These are phyloP conservation scores for Seriola aureovittata DNA, from an alignment of 2,113 vertebrate species.

Conservation along the genomic window DNA sequence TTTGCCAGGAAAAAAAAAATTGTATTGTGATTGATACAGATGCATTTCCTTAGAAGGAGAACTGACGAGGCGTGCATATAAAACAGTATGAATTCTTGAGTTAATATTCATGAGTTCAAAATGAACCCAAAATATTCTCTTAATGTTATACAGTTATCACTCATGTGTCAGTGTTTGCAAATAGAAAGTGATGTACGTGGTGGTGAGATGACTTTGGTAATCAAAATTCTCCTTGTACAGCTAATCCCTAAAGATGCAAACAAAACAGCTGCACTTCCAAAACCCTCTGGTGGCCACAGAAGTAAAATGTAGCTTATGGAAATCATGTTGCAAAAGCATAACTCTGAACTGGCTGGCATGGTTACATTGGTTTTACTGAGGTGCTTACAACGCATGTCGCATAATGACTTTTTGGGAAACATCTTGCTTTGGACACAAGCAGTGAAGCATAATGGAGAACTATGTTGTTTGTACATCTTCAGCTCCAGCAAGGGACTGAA, in stretches of 20 bases:
- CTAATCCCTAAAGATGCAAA: not conserved
- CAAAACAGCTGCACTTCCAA: not conserved
- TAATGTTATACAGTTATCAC: not conserved
- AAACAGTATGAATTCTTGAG: not conserved
- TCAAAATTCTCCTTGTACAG: too few relatives aligned
- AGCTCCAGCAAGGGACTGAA: constrained; percentile 29
- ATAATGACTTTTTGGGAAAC: not conserved
- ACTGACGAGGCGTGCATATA: not conserved
- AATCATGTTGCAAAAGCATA: not conserved
- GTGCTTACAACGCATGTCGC: not conserved
- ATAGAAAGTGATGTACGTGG: not conserved
- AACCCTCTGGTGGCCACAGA: not conserved
- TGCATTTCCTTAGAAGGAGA: not conserved
- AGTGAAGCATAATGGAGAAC: constrained; percentile 8
- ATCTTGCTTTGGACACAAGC: constrained; percentile 12
- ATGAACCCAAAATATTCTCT: not conserved
- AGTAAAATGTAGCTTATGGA: not conserved
- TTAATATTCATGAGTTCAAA: not conserved
- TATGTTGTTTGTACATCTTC: constrained; percentile 47
- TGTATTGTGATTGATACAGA: not conserved
- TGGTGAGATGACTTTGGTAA: constrained; percentile 3
- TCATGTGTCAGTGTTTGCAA: constrained; percentile 1
- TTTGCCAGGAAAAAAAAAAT: not conserved
- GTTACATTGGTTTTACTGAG: not conserved
- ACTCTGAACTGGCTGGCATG: not conserved